Evolutionary conservation across 2,888 invertebrate genomes (phyloP).

Genomic region (Ectropis crepuscularia): DNA sequence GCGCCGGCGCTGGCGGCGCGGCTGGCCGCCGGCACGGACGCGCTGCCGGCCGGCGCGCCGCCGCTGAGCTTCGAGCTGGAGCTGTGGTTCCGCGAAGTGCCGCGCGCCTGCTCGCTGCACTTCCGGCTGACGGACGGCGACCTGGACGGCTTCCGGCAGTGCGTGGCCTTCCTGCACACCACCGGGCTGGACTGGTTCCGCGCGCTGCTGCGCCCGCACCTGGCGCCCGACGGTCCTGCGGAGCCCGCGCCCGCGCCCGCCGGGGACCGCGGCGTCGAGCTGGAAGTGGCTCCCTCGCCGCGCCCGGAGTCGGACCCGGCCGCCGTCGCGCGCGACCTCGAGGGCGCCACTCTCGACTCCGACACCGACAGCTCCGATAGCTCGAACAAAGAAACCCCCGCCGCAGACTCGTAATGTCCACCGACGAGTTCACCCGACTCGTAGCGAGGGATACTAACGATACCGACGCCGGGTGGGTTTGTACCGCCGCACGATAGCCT

Average conservation of each 20-base stretch:
- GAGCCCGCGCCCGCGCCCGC: constrained; percentile 36
- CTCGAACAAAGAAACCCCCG: background rate
- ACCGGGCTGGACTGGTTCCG: constrained; percentile 57
- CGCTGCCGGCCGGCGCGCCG: background rate
- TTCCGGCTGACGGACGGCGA: constrained; percentile 53
- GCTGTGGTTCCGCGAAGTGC: constrained; percentile 48
- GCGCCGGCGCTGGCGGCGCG: constrained; percentile 38
- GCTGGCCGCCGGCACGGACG: constrained; percentile 6
- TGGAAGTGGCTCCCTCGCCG: background rate
- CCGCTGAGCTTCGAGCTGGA: constrained; percentile 54
- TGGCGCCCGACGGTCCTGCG: constrained; percentile 49
- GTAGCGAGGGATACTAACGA: too few relatives aligned
- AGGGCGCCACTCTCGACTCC: background rate
- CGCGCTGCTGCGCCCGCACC: constrained; percentile 49
- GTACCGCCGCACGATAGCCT: too few relatives aligned
- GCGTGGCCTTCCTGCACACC: constrained; percentile 61
- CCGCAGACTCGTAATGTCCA: background rate
- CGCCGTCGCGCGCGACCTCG: background rate
- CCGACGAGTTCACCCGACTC: too few relatives aligned
- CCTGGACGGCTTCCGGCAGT: constrained; percentile 51
- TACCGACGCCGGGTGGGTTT: too few relatives aligned
- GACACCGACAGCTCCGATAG: constrained; percentile 4
- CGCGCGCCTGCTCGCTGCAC: constrained; percentile 45
- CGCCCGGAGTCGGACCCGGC: constrained; percentile 3
- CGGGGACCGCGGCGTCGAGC: background rate